Conservation (phyloP, 2,113 vertebrate genomes). For the Scomber colias region DNA sequence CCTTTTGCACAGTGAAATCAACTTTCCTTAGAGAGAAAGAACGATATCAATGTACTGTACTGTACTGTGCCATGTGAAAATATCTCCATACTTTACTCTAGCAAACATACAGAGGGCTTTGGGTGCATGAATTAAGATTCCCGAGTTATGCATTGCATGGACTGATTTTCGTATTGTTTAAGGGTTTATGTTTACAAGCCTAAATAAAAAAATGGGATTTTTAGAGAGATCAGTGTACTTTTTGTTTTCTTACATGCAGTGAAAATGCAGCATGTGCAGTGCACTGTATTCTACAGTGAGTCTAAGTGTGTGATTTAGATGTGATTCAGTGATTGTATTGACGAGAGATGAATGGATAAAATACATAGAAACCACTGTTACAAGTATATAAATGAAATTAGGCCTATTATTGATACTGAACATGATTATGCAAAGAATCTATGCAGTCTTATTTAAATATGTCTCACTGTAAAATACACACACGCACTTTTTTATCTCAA, state of each 20-base stretch:
- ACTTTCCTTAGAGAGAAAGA: neutral
- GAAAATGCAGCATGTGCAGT: neutral
- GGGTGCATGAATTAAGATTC: slow-evolving; percentile 4
- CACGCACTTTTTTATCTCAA: neutral
- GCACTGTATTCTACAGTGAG: neutral
- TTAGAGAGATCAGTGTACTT: neutral
- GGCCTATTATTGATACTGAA: neutral
- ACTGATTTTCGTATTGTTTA: slow-evolving; percentile 35
- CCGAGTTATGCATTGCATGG: slow-evolving; percentile 44
- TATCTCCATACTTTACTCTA: slow-evolving; percentile 17
- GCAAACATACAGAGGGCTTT: slow-evolving; percentile 1
- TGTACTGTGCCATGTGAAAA: slow-evolving; percentile 13
- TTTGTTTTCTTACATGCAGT: neutral
- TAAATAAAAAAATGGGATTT: slow-evolving; percentile 42
- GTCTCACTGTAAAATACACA: slow-evolving; percentile 1
- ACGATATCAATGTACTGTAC: neutral
- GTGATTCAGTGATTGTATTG: slow-evolving; percentile 6
- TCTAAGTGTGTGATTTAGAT: neutral
- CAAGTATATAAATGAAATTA: neutral
- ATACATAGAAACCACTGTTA: neutral
- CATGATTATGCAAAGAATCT: neutral
- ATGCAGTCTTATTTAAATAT: neutral
- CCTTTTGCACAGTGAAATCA: slow-evolving; percentile 14
- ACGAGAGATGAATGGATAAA: too few species aligned
- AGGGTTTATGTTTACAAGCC: slow-evolving; percentile 35